Evolutionary conservation across 2,888 invertebrate species (phyloP), one percentile per base, ranked within the genome.

Genomic region (Alloplasta piceator): DNA sequence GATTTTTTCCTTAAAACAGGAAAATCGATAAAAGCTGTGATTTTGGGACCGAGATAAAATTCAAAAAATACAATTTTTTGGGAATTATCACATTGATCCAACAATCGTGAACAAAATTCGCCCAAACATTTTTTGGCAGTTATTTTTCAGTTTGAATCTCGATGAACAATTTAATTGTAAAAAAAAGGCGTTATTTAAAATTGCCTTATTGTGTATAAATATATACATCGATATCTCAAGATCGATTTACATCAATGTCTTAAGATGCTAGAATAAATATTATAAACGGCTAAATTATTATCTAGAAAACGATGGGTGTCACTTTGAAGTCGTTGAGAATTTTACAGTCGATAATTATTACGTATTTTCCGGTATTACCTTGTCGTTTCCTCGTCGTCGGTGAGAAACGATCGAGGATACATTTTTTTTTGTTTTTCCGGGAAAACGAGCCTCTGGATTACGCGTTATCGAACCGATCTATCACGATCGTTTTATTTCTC

Each of bases 231-330:
- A 70, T n/a, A 46, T 14, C 39, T 26, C 3, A 26, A 26, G 26
- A 26, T 26, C 26, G 26, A 26, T 26, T 26, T 26, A 26, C 26
- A 26, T 26, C 26, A 12, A 75, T 50, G 41, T 48, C 52, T 68
- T 75, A 78, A 64, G 36, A 60, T 76, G 56, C 79, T 77, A 83
- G 50, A 83, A 83, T 83, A 83, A 83, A 83, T 83, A 83, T 76
- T 55, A 63, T 74, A 67, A 75, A 71, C 67, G 61, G 63, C 63
- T 55, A 68, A 74, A 63, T 74, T 74, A 76, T 67, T 5, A 61
- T 56, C 74, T 80, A 78, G 66, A 63, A 70, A 70, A 75, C 14
- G 26, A n/a, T 58, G 60, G 58, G 55, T 71, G 56, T 73, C 61
- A 58, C 14, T 68, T 36, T 48, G 14, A 26, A 64, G 38, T 64